Evolutionary conservation across 2,888 invertebrate species (phyloP).

Genomic region (Uropetala carovei): DNA sequence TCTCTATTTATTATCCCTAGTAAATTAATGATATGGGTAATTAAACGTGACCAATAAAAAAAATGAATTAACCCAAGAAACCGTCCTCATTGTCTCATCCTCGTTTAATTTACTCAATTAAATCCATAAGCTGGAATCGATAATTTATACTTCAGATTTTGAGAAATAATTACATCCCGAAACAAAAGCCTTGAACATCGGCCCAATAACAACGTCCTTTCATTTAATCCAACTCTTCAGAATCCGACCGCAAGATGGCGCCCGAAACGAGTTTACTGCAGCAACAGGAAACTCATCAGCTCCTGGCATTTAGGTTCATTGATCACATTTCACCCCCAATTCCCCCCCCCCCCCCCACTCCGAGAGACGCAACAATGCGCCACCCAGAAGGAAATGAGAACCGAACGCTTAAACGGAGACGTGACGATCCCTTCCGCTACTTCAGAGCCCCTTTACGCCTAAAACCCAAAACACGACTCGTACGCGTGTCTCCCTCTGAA

Average conservation of each 20-base stretch:
- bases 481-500: neutral
- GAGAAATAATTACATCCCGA: no score
- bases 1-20: no score
- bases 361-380: neutral
- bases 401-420: no score
- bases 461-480: neutral
- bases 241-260: neutral
- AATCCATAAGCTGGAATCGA: no score
- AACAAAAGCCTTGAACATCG: neutral
- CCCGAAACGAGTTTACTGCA: neutral
- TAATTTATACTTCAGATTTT: no score
- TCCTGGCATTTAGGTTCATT: neutral
- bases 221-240: neutral
- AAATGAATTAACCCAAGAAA: no score
- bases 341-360: neutral
- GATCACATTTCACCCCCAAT: neutral
- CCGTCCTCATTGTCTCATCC: no score
- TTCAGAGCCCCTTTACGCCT: neutral
- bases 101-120: no score
- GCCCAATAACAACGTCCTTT: no score
- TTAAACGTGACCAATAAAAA: no score
- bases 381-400: neutral
- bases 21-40: no score
- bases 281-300: constrained; percentile 19
- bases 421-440: no score